Evolutionary conservation across 1,140 invertebrate species (phyloP), one percentile per base, ranked within the genome.

Genomic region (Pachyrhynchus sulphureomaculatus): DNA sequence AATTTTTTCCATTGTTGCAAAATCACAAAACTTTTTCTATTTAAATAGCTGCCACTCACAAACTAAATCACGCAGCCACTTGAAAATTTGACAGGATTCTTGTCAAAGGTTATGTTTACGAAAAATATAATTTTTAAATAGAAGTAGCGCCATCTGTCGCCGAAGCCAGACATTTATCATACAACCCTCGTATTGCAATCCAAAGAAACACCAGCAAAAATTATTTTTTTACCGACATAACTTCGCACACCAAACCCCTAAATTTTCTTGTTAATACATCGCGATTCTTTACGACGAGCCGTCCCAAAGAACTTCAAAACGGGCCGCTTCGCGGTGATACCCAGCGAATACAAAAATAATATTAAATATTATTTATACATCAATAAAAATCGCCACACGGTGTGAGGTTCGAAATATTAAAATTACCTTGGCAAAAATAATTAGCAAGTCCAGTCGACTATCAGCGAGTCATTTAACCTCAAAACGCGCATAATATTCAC

Each of bases 401-500:
- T 62, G 66, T 65, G 66, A 65, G 64, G 58, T 62, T 42, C 15
- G 56, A 68, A 65, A 58, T 65, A 65, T 68, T 57, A 68, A 68
- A 62, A 68, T 65, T 51, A 52, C 59, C 61, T 54, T 47, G 20
- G 44, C 24, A 53, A 57, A 58, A 60, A 68, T 68, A 68, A 65
- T 68, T 68, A 68, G 54, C 63, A 53, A 68, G 66, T 68, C 66
- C 52, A 26, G 44, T 53, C 66, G 49, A 36, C 54, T 34, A 52
- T 44, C 34, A 36, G 39, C 56, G 17, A 44, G 63, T 32, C 62
- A 45, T 54, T 65, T 65, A 62, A 59, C 59, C 62, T 45, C 49
- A 62, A 59, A 65, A 62, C 47, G 55, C 48, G 66, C 66, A 68
- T 68, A 68, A 68, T 68, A 65, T 68, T 68, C 63, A 34, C 63